Conservation (phyloP, 1,140 invertebrate genomes). For the Eupeodes corollae region DNA sequence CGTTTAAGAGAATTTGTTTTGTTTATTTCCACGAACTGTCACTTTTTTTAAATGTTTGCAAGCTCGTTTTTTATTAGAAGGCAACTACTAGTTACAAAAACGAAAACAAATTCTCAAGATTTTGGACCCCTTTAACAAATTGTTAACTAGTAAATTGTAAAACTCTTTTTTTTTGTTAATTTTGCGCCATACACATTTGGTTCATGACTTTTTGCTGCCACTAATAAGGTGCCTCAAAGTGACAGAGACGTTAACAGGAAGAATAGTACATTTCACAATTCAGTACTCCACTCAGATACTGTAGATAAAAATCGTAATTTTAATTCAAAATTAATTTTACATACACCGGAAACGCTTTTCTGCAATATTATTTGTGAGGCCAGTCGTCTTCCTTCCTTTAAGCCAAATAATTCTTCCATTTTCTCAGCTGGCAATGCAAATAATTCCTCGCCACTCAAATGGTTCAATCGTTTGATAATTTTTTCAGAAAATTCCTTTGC, state of each 20-base stretch:
- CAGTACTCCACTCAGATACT: no score
- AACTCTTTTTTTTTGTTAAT: no score
- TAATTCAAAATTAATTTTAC: slow-evolving; percentile 12
- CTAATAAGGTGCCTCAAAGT: background rate
- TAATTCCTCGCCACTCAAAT: slow-evolving; percentile 52
- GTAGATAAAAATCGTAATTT: background rate
- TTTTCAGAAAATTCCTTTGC: slow-evolving; percentile 56
- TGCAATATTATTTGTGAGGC: slow-evolving; percentile 61
- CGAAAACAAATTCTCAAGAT: no score
- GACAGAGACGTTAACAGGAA: background rate
- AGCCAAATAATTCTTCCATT: slow-evolving; percentile 51
- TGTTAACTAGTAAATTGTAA: slow-evolving; percentile 1
- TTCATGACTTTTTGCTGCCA: no score
- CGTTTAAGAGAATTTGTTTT: no score
- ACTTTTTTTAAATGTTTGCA: no score
- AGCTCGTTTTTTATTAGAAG: no score
- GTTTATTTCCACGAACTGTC: no score
- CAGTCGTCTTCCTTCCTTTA: slow-evolving; percentile 53
- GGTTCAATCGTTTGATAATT: slow-evolving; percentile 47
- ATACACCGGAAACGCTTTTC: slow-evolving; percentile 59
- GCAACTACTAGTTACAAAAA: no score
- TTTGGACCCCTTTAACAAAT: no score
- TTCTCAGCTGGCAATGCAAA: slow-evolving; percentile 49
- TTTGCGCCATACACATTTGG: no score
- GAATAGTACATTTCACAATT: no score